Conservation (phyloP, 2,113 vertebrate genomes). For the Martes martes region DNA sequence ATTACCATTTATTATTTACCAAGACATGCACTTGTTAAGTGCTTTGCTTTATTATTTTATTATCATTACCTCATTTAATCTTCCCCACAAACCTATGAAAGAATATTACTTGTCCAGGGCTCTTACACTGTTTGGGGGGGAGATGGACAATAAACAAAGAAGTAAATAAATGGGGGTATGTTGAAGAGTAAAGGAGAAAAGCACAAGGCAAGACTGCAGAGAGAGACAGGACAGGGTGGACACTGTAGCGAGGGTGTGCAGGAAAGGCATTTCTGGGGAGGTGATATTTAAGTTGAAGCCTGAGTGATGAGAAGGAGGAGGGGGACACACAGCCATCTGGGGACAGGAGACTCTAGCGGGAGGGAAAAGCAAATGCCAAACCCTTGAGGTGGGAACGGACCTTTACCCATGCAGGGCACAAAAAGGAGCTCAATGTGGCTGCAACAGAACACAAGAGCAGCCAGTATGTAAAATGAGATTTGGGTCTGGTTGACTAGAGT, state of each 20-base stretch:
- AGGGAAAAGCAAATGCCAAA: background rate
- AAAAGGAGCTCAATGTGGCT: background rate
- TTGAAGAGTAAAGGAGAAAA: background rate
- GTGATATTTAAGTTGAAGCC: background rate
- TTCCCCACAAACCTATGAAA: background rate
- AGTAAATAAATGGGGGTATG: fast-evolving
- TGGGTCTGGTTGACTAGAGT: background rate
- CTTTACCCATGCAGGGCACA: background rate
- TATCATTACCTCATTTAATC: background rate
- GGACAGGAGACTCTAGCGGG: too few relatives aligned
- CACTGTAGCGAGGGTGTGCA: background rate
- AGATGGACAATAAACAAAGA: background rate
- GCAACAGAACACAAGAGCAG: fast-evolving
- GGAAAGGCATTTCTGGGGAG: background rate
- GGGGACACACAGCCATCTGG: background rate
- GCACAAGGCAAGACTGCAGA: background rate
- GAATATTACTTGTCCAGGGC: background rate
- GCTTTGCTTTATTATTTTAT: background rate
- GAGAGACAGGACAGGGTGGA: fast-evolving
- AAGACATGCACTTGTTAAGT: too few relatives aligned
- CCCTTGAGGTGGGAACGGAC: background rate
- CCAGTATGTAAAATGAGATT: background rate
- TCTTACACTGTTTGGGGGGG: background rate
- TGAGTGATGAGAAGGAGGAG: background rate
- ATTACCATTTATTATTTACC: background rate